A percentile compares a stretch with the other conserved stretches of the same genome.
Evolutionary conservation across 37 sponge, comb jelly and placozoan genomes (phyloP).

Genomic region (Theonella swinhoei): DNA sequence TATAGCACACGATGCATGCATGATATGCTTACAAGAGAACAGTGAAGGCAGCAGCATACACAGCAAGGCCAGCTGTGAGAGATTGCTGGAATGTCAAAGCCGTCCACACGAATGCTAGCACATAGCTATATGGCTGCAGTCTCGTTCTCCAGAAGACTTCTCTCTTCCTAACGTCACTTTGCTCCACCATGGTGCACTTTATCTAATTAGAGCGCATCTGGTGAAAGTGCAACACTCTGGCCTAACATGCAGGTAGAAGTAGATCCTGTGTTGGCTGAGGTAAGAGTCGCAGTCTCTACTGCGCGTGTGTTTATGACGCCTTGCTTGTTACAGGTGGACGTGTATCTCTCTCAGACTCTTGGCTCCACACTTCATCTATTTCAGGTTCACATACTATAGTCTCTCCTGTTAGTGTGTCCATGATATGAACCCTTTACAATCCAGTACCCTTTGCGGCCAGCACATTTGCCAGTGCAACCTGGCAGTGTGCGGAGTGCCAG

Average conservation of each 20-base stretch:
- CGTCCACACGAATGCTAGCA: neutral
- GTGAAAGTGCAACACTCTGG: too few relatives aligned
- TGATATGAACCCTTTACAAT: too few relatives aligned
- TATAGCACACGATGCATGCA: too few relatives aligned
- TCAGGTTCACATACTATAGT: neutral
- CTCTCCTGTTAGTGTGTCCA: neutral
- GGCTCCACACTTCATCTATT: neutral
- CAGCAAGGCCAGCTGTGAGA: neutral
- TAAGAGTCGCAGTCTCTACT: too few relatives aligned
- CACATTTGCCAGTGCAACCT: slow-evolving; percentile 41
- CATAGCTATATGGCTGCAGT: neutral
- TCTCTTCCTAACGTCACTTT: neutral
- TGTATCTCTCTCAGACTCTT: neutral
- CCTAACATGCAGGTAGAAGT: too few relatives aligned
- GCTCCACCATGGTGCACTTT: too few relatives aligned
- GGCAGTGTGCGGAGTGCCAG: slow-evolving; percentile 30
- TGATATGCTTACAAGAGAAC: neutral
- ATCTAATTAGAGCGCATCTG: neutral
- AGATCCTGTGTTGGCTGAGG: neutral
- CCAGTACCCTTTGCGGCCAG: slow-evolving; percentile 79
- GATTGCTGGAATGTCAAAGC: neutral
- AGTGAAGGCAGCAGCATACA: neutral
- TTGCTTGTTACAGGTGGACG: neutral
- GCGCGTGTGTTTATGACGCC: too few relatives aligned
- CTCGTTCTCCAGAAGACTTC: neutral